These are phyloP conservation scores for Neria commutata DNA, from an alignment of 2,888 invertebrate genomes.

Conservation along the genomic window DNA sequence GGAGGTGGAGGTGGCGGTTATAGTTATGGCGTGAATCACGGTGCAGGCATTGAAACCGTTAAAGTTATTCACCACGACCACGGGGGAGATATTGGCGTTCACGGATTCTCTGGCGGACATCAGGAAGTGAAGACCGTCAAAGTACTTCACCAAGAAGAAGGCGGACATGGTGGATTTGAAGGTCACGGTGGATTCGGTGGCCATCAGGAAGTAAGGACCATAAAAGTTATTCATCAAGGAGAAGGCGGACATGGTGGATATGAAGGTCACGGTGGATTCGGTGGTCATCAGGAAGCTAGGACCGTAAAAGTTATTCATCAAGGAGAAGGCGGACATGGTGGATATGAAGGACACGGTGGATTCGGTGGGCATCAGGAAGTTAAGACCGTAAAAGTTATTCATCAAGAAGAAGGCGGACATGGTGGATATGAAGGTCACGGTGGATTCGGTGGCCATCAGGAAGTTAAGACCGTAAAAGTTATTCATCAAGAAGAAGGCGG, in stretches of 20 bases:
- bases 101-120: conserved; percentile 15
- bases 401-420: conserved; percentile 13
- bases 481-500: conserved; percentile 25
- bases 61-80: conserved; percentile 27
- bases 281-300: conserved; percentile 15
- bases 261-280: conserved; percentile 5
- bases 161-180: no score
- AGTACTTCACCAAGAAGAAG: conserved; percentile 30
- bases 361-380: conserved; percentile 13
- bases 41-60: conserved; percentile 23
- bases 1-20: conserved; percentile 37
- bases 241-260: neutral
- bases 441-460: conserved; percentile 1
- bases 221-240: conserved; percentile 30
- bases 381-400: conserved; percentile 17
- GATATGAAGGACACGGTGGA: conserved; percentile 1
- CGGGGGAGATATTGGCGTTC: neutral
- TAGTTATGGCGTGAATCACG: conserved; percentile 13
- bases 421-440: conserved; percentile 1
- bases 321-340: conserved; percentile 11
- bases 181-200: conserved; percentile 23
- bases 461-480: conserved; percentile 30
- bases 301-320: conserved; percentile 26
- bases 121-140: conserved; percentile 30
- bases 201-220: conserved; percentile 25